These are phyloP conservation scores for Nasonia longicornis DNA, from an alignment of 1,140 invertebrate genomes.

Conservation along the genomic window DNA sequence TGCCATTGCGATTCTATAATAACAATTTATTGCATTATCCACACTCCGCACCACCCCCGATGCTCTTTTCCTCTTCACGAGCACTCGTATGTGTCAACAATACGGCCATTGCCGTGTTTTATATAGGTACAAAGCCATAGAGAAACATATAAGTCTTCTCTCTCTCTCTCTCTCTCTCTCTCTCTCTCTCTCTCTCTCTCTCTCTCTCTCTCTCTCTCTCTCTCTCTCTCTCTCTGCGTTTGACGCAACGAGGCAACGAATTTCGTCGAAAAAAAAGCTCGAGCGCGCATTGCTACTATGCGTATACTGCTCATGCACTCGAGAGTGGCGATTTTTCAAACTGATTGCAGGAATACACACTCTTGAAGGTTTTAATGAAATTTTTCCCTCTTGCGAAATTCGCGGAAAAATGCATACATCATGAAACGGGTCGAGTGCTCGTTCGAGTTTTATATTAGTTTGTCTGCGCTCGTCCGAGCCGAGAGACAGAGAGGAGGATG, in stretches of 20 bases:
- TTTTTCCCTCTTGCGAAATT: not conserved
- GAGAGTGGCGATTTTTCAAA: not conserved
- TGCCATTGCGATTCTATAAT: constrained; percentile 52
- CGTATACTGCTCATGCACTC: not conserved
- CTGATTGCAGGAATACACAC: not conserved
- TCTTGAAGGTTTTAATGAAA: constrained; percentile 12
- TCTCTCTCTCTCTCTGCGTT: too few relatives aligned
- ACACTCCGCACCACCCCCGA: too few relatives aligned
- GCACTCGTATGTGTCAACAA: too few relatives aligned
- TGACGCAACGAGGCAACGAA: not conserved
- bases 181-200: too few relatives aligned
- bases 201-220: too few relatives aligned
- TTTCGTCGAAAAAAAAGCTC: not conserved
- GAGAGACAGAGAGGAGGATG: not conserved
- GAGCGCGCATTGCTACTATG: not conserved
- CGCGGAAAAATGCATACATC: not conserved
- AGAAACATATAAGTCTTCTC: too few relatives aligned
- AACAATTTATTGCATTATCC: constrained; percentile 54
- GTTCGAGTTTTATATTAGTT: not conserved
- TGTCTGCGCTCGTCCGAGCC: not conserved
- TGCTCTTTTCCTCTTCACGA: too few relatives aligned
- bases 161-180: too few relatives aligned
- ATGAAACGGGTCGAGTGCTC: not conserved
- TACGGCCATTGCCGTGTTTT: too few relatives aligned
- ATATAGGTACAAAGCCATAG: too few relatives aligned